Conservation (phyloP, 2,113 vertebrate genomes). For the Bufo bufo region DNA sequence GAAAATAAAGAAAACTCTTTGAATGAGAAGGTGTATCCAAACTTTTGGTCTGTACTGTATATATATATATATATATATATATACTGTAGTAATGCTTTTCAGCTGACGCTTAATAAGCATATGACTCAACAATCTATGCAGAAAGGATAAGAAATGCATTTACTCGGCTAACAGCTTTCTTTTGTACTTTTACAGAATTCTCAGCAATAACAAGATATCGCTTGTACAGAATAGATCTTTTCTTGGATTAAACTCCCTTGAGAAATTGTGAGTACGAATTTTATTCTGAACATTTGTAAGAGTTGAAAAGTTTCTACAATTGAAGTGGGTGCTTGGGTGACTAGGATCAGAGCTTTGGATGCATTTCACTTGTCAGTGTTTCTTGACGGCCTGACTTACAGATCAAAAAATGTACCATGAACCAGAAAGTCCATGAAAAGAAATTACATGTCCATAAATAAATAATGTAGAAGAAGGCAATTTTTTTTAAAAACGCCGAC, state of each 20-base stretch:
- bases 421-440: slow-evolving; percentile 25
- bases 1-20: too few relatives aligned
- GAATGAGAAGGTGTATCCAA: too few relatives aligned
- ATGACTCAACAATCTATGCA: not conserved
- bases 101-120: not conserved
- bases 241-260: slow-evolving; percentile 77
- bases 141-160: not conserved
- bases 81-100: too few relatives aligned
- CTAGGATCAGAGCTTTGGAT: not conserved
- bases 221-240: slow-evolving; percentile 82
- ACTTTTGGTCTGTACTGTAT: too few relatives aligned
- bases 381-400: slow-evolving; percentile 4
- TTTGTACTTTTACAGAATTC: slow-evolving; percentile 75
- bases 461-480: slow-evolving; percentile 11
- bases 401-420: slow-evolving; percentile 17
- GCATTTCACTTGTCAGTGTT: slow-evolving; percentile 29
- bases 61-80: too few relatives aligned
- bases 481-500: not conserved
- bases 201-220: slow-evolving; percentile 87
- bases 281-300: not conserved
- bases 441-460: slow-evolving; percentile 29
- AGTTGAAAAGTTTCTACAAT: slow-evolving; percentile 16
- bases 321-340: slow-evolving; percentile 3
- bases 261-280: slow-evolving; percentile 82
- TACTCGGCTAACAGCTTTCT: not conserved